These are phyloP conservation scores for Subacronicta megacephala DNA, from an alignment of 2,888 invertebrate genomes.

Conservation along the genomic window DNA sequence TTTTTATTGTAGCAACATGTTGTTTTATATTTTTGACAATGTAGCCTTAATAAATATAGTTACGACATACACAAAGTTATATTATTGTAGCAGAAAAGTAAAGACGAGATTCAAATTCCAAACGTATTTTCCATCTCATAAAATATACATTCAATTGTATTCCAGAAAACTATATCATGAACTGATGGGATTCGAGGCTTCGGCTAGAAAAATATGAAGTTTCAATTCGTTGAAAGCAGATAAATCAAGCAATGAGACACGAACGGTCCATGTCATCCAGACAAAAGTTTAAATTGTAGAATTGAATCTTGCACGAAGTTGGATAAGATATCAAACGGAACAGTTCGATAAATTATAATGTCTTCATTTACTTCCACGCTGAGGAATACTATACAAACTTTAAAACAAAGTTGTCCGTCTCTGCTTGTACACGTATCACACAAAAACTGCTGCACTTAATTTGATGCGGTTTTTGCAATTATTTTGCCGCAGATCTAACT, in stretches of 20 bases:
- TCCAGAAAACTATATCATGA: slow-evolving; percentile 6
- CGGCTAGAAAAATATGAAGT: slow-evolving; percentile 36
- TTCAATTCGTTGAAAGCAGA: slow-evolving; percentile 34
- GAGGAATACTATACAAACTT: too few species aligned
- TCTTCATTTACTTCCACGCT: slow-evolving; percentile 14
- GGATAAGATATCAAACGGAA: slow-evolving; percentile 12
- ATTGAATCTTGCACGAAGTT: slow-evolving; percentile 44
- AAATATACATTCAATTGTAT: background rate
- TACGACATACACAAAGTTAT: background rate
- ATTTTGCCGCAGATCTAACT: too few species aligned
- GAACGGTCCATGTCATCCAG: slow-evolving; percentile 29
- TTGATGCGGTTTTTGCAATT: too few species aligned
- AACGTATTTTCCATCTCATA: background rate
- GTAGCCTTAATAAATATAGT: background rate
- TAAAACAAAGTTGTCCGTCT: too few species aligned
- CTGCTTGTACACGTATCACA: too few species aligned
- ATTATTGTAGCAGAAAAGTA: background rate
- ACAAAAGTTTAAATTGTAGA: slow-evolving; percentile 53
- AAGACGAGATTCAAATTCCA: background rate
- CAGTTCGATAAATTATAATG: slow-evolving; percentile 6
- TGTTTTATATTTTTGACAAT: too few species aligned
- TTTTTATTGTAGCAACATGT: too few species aligned
- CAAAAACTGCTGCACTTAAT: too few species aligned
- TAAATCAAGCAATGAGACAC: slow-evolving; percentile 44
- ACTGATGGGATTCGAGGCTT: slow-evolving; percentile 5